Percentiles rank a stretch among this genome's conserved stretches.
Evolutionary conservation across 2,113 vertebrate genomes (phyloP).

Genomic region (Brevimyrus niger): DNA sequence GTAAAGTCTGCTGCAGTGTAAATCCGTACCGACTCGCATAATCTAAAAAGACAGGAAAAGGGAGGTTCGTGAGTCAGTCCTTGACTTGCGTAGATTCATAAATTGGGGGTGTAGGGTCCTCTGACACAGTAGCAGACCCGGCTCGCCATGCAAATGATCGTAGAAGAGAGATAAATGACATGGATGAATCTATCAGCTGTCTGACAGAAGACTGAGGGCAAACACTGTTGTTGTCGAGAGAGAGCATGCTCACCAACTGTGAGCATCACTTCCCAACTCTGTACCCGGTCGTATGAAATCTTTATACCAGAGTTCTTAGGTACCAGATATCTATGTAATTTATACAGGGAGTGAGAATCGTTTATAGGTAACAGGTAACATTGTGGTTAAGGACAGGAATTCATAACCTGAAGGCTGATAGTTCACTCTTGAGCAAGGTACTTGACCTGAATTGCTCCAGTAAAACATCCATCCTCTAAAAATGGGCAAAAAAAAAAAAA

Average conservation of each 20-base stretch:
- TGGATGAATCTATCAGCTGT: not conserved
- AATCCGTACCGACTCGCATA: not conserved
- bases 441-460: not conserved
- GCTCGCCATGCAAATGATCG: not conserved
- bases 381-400: not conserved
- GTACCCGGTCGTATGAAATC: not conserved
- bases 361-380: not conserved
- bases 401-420: not conserved
- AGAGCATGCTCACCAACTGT: not conserved
- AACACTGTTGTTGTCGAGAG: not conserved
- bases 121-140: not conserved
- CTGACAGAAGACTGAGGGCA: not conserved
- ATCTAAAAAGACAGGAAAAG: not conserved
- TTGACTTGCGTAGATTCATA: not conserved
- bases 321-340: not conserved
- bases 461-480: not conserved
- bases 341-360: not conserved
- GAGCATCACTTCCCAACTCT: not conserved
- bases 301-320: not conserved
- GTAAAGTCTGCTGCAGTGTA: not conserved
- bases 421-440: not conserved
- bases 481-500: not conserved
- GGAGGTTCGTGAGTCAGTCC: not conserved
- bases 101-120: not conserved
- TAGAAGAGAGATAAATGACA: not conserved